A percentile compares a stretch with the other conserved stretches of the same genome.
phyloP scores from a whole-genome alignment of 2,113 vertebrate genomes.

The Lethenteron camtschaticum region DNA sequence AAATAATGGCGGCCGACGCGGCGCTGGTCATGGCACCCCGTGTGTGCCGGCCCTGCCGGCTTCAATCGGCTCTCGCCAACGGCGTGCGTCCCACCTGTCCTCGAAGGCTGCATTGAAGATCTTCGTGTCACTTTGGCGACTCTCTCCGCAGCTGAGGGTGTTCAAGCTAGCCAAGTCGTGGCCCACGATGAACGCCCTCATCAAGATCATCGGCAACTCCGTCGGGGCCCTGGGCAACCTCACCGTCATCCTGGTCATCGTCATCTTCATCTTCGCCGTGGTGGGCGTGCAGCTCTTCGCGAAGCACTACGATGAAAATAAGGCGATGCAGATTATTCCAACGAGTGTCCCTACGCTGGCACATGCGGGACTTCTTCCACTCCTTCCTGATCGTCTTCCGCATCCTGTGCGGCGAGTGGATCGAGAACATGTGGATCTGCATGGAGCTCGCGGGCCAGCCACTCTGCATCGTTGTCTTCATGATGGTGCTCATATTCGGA shows the following conservation, averaged over 20 bases:
- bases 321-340: fast-evolving
- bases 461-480: constrained; percentile 22
- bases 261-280: constrained; percentile 32
- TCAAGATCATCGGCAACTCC: constrained; percentile 29
- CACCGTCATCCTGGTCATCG: constrained; percentile 26
- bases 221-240: constrained; percentile 26
- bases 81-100: too few species aligned
- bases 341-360: constrained; percentile 19
- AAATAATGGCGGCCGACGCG: too few species aligned
- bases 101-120: too few species aligned
- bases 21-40: too few species aligned
- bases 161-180: constrained; percentile 38
- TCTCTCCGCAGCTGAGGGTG: constrained; percentile 23
- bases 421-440: constrained; percentile 35
- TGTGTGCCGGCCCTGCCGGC: too few species aligned
- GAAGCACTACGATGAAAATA: fast-evolving
- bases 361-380: constrained; percentile 29
- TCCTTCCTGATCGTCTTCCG: constrained; percentile 33
- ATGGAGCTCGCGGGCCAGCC: constrained; percentile 16
- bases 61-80: too few species aligned
- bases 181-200: constrained; percentile 31
- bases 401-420: constrained; percentile 39
- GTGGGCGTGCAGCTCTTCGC: constrained; percentile 28
- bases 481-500: constrained; percentile 26
- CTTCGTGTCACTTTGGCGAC: too few species aligned